phyloP scores from a whole-genome alignment of 23 tunicate genomes.

The Styela clava region DNA sequence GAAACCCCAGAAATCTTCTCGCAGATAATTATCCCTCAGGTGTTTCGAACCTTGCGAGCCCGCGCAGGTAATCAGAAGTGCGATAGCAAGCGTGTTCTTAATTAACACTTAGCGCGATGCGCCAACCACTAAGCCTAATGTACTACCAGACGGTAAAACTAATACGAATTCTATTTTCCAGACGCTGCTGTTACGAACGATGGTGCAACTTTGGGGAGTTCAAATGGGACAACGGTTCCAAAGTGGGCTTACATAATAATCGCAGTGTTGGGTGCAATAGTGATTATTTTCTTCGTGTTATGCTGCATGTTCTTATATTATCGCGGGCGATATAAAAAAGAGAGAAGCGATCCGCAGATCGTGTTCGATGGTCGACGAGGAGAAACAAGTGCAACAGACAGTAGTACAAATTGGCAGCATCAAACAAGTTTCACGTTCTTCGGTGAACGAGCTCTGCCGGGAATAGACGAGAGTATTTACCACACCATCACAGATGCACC shows the following conservation, averaged over 20 bases:
- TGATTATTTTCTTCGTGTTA: neutral
- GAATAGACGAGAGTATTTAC: neutral
- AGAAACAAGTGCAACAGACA: neutral
- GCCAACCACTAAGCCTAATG: too few species aligned
- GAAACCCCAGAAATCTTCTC: too few species aligned
- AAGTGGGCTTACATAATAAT: neutral
- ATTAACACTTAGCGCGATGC: too few species aligned
- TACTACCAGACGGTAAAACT: too few species aligned
- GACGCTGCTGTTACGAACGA: neutral
- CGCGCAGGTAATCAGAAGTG: too few species aligned
- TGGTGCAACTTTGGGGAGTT: neutral
- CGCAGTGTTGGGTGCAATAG: neutral
- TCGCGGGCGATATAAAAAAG: neutral
- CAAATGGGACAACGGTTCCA: neutral
- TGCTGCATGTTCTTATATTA: neutral
- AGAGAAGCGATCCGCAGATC: neutral
- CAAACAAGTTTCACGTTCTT: slow-evolving; percentile 15
- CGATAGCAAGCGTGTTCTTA: too few species aligned
- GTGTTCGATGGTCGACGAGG: neutral
- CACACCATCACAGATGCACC: slow-evolving; percentile 4
- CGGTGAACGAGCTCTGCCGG: neutral
- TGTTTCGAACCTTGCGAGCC: too few species aligned
- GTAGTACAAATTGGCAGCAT: neutral
- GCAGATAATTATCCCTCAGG: too few species aligned
- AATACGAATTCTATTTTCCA: too few species aligned